phyloP scores from a whole-genome alignment of 2,113 vertebrate genomes.

The Charina bottae region DNA sequence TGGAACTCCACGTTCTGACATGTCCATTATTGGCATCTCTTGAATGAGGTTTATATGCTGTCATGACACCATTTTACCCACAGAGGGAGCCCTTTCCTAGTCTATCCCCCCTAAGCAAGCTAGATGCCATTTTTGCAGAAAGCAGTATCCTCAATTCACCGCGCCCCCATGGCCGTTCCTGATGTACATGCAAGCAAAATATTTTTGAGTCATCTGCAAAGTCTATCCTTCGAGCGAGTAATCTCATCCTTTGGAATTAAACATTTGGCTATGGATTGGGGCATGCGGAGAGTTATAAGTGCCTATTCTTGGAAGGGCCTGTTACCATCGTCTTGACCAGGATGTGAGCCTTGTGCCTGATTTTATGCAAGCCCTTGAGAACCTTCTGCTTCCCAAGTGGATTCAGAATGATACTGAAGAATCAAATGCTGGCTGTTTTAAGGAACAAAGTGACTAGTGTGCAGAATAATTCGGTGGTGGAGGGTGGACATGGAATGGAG shows the following conservation, averaged over 20 bases:
- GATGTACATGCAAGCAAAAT: background rate
- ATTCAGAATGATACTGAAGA: background rate
- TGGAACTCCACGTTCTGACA: background rate
- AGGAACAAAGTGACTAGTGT: no score
- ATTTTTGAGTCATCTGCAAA: background rate
- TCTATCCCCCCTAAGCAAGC: background rate
- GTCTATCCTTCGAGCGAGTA: background rate
- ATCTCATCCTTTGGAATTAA: background rate
- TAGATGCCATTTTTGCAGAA: background rate
- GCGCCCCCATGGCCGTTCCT: no score
- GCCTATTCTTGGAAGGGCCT: background rate
- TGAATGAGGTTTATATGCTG: constrained; percentile 9
- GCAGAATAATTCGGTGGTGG: no score
- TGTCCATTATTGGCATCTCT: constrained; percentile 17
- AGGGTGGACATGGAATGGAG: no score
- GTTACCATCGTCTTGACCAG: background rate
- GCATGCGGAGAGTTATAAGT: constrained; percentile 5
- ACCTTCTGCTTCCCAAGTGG: background rate
- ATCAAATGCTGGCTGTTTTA: background rate
- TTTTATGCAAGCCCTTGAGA: background rate
- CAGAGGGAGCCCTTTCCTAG: constrained; percentile 52
- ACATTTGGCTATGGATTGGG: background rate
- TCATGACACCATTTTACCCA: constrained; percentile 47
- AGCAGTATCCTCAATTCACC: background rate
- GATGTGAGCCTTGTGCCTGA: background rate